Conservation (phyloP, 1,140 invertebrate genomes). For the Aethina tumida region DNA sequence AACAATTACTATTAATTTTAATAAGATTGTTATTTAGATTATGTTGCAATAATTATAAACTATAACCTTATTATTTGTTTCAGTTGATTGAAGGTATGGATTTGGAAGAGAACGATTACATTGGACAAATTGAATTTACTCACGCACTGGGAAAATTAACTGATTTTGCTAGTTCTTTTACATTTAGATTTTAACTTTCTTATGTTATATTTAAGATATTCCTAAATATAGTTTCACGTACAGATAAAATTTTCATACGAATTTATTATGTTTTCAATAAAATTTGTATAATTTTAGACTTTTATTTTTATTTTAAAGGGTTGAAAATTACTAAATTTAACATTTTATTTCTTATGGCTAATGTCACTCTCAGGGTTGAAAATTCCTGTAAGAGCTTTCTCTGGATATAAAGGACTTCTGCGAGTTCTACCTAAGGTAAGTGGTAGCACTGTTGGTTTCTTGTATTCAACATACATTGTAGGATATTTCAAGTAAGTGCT, state of each 20-base stretch:
- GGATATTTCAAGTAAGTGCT: slow-evolving; percentile 45
- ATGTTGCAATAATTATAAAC: not conserved
- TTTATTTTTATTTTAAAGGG: too few species aligned
- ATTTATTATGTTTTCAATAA: too few species aligned
- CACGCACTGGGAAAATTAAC: slow-evolving; percentile 45
- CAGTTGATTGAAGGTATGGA: slow-evolving; percentile 48
- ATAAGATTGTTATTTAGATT: not conserved
- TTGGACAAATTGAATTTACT: slow-evolving; percentile 43
- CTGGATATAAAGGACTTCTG: slow-evolving; percentile 38
- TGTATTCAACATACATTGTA: slow-evolving; percentile 42
- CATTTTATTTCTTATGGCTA: slow-evolving; percentile 19
- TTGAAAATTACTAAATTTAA: slow-evolving; percentile 10
- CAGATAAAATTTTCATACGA: too few species aligned
- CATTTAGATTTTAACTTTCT: slow-evolving; percentile 42
- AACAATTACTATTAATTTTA: too few species aligned
- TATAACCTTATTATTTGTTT: too few species aligned
- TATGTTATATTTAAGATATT: not conserved
- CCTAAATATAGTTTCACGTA: not conserved
- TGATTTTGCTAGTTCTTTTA: slow-evolving; percentile 44
- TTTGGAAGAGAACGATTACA: slow-evolving; percentile 39
- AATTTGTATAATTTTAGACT: too few species aligned
- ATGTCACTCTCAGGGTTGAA: slow-evolving; percentile 23
- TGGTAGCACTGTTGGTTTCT: slow-evolving; percentile 42
- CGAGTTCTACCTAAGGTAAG: slow-evolving; percentile 38
- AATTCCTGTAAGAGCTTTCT: slow-evolving; percentile 40